Conservation (phyloP, 2,888 invertebrate species). For the Halocaridina rubra region DNA sequence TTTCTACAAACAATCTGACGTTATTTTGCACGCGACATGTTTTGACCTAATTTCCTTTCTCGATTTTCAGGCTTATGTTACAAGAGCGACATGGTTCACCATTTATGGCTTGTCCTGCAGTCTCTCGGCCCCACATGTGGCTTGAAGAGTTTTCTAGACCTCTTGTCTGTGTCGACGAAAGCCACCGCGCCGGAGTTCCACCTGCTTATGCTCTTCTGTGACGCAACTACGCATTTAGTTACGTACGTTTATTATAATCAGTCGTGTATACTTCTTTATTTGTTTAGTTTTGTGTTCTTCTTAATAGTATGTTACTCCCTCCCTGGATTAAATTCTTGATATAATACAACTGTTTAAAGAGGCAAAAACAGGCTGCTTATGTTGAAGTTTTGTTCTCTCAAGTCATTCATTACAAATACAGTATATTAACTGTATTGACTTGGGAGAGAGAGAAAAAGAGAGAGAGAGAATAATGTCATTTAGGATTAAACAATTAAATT, state of each 20-base stretch:
- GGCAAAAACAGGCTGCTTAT: too few relatives aligned
- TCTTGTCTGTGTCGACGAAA: constrained; percentile 83
- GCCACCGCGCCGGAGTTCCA: constrained; percentile 89
- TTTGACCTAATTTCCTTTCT: too few relatives aligned
- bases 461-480: too few relatives aligned
- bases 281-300: background rate
- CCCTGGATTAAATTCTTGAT: background rate
- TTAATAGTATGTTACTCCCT: background rate
- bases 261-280: too few relatives aligned
- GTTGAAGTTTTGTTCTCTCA: too few relatives aligned
- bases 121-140: constrained; percentile 91
- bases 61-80: constrained; percentile 92
- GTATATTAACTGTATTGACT: background rate
- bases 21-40: too few relatives aligned
- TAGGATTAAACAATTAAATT: too few relatives aligned
- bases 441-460: too few relatives aligned
- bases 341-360: background rate
- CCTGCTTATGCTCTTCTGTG: constrained; percentile 91
- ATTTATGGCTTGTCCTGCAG: constrained; percentile 90
- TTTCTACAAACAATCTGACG: too few relatives aligned
- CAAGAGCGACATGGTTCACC: constrained; percentile 88
- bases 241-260: constrained; percentile 78
- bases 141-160: constrained; percentile 87
- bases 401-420: too few relatives aligned
- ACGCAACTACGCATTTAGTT: constrained; percentile 95